These are phyloP conservation scores for Ictidomys tridecemlineatus DNA, from an alignment of 2,113 vertebrate species.

Conservation along the genomic window DNA sequence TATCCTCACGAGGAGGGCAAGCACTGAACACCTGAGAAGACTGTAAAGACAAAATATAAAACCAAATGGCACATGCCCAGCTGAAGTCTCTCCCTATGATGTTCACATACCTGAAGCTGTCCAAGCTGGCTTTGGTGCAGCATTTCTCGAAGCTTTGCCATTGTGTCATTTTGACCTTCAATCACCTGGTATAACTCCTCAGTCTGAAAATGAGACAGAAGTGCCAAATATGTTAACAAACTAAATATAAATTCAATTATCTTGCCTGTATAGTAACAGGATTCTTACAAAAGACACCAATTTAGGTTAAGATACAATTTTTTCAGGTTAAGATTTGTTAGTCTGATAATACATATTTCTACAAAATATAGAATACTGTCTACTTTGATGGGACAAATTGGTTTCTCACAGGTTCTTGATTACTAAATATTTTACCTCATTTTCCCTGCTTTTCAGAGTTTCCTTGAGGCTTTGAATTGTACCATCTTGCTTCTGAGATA, in stretches of 20 bases:
- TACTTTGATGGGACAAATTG: neutral
- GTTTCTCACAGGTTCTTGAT: neutral
- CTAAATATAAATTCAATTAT: neutral
- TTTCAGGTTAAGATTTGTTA: neutral
- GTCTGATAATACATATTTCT: neutral
- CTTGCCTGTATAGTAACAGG: neutral
- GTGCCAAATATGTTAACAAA: neutral
- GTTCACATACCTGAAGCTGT: slow-evolving; percentile 88
- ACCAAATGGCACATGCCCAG: neutral
- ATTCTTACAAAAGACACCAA: neutral
- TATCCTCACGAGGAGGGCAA: neutral
- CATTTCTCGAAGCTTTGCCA: slow-evolving; percentile 91
- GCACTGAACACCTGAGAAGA: neutral
- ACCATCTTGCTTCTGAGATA: slow-evolving; percentile 90
- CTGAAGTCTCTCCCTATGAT: neutral
- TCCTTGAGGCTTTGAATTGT: slow-evolving; percentile 91
- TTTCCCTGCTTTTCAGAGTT: slow-evolving; percentile 91
- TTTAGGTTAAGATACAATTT: neutral
- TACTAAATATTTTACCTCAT: slow-evolving; percentile 89
- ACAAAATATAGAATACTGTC: neutral
- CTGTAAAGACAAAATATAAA: neutral
- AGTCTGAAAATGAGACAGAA: slow-evolving; percentile 82
- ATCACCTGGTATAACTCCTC: slow-evolving; percentile 92
- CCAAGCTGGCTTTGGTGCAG: slow-evolving; percentile 90
- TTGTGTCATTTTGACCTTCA: slow-evolving; percentile 92